Evolutionary conservation across 30 jellyfish, hydroid and myxozoan genomes (phyloP).

Genomic region (Pelagia noctiluca): DNA sequence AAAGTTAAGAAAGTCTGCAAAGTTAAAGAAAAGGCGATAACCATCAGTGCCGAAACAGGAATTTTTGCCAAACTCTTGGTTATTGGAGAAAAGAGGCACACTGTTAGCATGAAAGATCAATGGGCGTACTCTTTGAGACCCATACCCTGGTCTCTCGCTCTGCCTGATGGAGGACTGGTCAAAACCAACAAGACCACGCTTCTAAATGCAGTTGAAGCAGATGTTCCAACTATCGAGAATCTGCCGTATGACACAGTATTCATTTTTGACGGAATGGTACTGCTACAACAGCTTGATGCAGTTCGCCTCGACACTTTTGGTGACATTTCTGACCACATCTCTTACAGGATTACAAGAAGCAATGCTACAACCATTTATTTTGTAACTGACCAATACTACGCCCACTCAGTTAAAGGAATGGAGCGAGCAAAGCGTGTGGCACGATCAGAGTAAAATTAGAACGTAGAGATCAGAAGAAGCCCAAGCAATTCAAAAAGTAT

Average conservation of each 20-base stretch:
- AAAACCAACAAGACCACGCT: slow-evolving; percentile 48
- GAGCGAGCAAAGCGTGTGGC: slow-evolving; percentile 8
- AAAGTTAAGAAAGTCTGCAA: slow-evolving; percentile 48
- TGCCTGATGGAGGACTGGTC: slow-evolving; percentile 60
- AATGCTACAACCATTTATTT: slow-evolving; percentile 11
- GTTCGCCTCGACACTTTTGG: slow-evolving; percentile 38
- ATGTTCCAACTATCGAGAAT: not conserved
- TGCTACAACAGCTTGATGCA: slow-evolving; percentile 55
- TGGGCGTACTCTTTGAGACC: slow-evolving; percentile 51
- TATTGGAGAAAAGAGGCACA: slow-evolving; percentile 33
- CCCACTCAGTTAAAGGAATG: slow-evolving; percentile 13
- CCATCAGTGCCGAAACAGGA: slow-evolving; percentile 56
- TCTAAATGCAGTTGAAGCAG: slow-evolving; percentile 13
- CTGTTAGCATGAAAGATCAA: slow-evolving; percentile 10
- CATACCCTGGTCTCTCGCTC: slow-evolving; percentile 57
- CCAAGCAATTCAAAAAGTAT: slow-evolving; percentile 50
- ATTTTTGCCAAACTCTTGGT: slow-evolving; percentile 55
- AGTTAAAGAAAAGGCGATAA: slow-evolving; percentile 44
- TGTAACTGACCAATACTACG: slow-evolving; percentile 32
- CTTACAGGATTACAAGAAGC: slow-evolving; percentile 19
- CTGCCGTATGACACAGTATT: slow-evolving; percentile 18
- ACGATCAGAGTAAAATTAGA: slow-evolving; percentile 12
- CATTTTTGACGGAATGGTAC: slow-evolving; percentile 49
- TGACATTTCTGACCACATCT: slow-evolving; percentile 38
- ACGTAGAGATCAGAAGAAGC: slow-evolving; percentile 45